phyloP scores from a whole-genome alignment of 2,888 invertebrate species.

The Tryphoninae sp. region DNA sequence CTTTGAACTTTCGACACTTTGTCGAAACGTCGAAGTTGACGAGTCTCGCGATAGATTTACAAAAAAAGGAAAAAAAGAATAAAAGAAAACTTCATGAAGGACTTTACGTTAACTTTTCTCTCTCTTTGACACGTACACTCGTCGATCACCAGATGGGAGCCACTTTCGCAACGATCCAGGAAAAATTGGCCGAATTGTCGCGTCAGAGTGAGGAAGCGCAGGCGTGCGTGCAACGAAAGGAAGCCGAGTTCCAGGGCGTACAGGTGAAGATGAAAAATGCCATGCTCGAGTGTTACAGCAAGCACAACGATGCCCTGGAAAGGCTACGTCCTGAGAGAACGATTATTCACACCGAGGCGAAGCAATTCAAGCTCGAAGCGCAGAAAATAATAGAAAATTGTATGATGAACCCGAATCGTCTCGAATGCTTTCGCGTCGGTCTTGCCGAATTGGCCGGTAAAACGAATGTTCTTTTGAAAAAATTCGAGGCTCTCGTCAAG shows the following conservation, averaged over 20 bases:
- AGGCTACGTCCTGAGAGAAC: conserved; percentile 65
- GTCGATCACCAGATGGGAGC: conserved; percentile 55
- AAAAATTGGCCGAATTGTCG: conserved; percentile 63
- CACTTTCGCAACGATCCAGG: conserved; percentile 54
- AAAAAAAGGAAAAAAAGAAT: not conserved
- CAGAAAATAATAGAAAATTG: conserved; percentile 65
- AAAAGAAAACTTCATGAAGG: not conserved
- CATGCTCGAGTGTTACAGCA: conserved; percentile 68
- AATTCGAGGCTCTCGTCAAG: conserved; percentile 62
- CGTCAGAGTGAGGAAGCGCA: conserved; percentile 62
- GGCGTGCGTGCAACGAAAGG: conserved; percentile 61
- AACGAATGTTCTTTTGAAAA: conserved; percentile 61
- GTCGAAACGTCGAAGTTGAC: conserved; percentile 24
- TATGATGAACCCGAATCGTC: conserved; percentile 56
- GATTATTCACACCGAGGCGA: conserved; percentile 66
- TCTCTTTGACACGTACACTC: conserved; percentile 22
- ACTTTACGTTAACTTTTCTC: conserved; percentile 13
- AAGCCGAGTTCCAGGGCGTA: conserved; percentile 59
- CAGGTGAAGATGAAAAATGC: conserved; percentile 62
- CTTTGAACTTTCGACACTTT: not conserved
- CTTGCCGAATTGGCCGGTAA: conserved; percentile 60
- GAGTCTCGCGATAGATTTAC: not conserved
- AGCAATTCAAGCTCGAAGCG: conserved; percentile 65
- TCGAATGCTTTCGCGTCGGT: conserved; percentile 60
- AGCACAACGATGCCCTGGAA: conserved; percentile 61